Base-by-base conservation (phyloP, 1,140 invertebrate genomes). In the Pristionchus pacificus region DNA sequence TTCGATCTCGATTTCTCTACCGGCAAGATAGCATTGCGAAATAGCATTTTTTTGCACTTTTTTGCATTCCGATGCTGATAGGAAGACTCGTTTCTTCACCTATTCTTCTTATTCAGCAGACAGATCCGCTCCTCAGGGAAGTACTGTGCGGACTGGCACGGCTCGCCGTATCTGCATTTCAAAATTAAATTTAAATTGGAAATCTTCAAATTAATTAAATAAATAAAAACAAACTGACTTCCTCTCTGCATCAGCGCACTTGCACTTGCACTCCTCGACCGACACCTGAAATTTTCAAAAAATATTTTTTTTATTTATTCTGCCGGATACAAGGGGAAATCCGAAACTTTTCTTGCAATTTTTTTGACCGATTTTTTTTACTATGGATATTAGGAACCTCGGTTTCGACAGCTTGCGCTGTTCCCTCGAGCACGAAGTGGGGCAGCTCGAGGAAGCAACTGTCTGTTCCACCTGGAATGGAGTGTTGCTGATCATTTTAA, bases 391-490 rank as follows among this genome's bases (percentile, higher is more conserved):
- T 64, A 64, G 70, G 75, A n/a, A 76, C 80, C 61, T 80, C 77
- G 10, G 70, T 82, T n/a, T 82, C 78, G 14, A 80, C 77, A 14
- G 77, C 80, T 10, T 82, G 60, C 2, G 80, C 80, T 57, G 65
- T 77, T 33, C 80, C 80, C 66, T 82, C 82, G 2, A 82, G 72
- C 1, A 82, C 80, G 38, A 78, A 78, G 24, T 81, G 71, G 28
- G 80, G 78, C n/a, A 82, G 71, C 65, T 82, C 80, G 25, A 80
- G 28, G 65, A 84, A 82, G 61, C 80, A 82, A 19, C 73, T 61
- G 67, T 82, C 80, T 3, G 78, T 78, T 33, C 68, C 65, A 24
- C 2, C 66, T 68, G 58, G 15, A 65, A 63, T 15, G n/a, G 61
- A 57, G 55, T 15, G 55, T 57, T 57, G n/a, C n/a, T n/a, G n/a